These are phyloP conservation scores for Shinisaurus crocodilurus DNA, from an alignment of 2,113 vertebrate genomes.

Conservation along the genomic window DNA sequence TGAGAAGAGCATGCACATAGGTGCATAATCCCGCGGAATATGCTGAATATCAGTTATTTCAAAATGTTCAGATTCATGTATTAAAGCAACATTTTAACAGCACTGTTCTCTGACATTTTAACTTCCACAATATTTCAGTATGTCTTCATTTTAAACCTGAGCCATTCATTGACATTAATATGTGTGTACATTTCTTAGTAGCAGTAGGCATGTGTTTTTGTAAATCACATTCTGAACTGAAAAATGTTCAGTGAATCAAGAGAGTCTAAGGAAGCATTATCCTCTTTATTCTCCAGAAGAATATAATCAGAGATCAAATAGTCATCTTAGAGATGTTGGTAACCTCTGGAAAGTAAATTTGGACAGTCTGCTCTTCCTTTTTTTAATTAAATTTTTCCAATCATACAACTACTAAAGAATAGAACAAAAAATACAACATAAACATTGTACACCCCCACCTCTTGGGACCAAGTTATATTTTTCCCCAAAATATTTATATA, in stretches of 20 bases:
- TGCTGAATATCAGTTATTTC: not conserved
- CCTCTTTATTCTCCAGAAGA: conserved; percentile 59
- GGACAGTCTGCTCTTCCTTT: too few relatives aligned
- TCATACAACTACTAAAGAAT: too few relatives aligned
- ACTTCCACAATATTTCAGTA: not conserved
- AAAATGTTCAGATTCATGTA: too few relatives aligned
- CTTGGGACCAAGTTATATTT: too few relatives aligned
- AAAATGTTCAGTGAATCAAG: conserved; percentile 49
- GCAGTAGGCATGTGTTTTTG: conserved; percentile 4
- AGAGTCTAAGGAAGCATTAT: conserved; percentile 30
- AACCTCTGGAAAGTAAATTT: too few relatives aligned
- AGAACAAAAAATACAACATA: too few relatives aligned
- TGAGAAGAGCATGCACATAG: not conserved
- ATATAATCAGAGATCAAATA: conserved; percentile 67
- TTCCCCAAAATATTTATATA: too few relatives aligned
- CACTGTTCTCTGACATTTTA: not conserved
- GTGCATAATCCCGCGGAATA: not conserved
- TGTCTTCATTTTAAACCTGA: not conserved
- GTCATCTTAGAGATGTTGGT: conserved; percentile 33
- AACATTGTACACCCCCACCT: too few relatives aligned
- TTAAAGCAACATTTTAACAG: not conserved
- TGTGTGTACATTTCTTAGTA: conserved; percentile 1
- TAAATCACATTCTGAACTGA: too few relatives aligned
- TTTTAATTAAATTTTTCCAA: too few relatives aligned
- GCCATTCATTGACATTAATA: conserved; percentile 9